Conservation (phyloP, 1,140 invertebrate species). For the Drosophila kurseongensis region DNA sequence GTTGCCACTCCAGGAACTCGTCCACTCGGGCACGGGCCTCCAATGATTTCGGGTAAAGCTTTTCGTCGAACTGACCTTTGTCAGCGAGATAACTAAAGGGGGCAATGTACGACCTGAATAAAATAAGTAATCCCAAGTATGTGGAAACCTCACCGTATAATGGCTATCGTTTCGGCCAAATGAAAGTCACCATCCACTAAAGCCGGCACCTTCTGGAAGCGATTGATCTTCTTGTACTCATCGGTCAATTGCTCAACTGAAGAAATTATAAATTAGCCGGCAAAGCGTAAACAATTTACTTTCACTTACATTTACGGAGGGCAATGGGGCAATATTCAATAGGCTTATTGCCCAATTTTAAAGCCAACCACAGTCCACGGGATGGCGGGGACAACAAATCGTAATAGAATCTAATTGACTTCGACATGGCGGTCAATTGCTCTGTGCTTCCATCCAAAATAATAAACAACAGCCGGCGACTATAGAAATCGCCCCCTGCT, state of each 20-base stretch:
- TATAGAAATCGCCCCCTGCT: slow-evolving; percentile 1
- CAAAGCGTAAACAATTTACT: not conserved
- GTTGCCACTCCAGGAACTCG: slow-evolving; percentile 95
- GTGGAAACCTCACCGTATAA: slow-evolving; percentile 85
- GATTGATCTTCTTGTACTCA: slow-evolving; percentile 90
- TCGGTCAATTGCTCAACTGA: slow-evolving; percentile 90
- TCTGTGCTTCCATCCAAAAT: not conserved
- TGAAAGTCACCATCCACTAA: slow-evolving; percentile 91
- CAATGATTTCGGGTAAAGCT: slow-evolving; percentile 90
- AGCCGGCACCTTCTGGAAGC: slow-evolving; percentile 91
- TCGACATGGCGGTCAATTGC: slow-evolving; percentile 20
- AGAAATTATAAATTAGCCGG: not conserved
- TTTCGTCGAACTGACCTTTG: slow-evolving; percentile 85
- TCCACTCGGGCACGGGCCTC: slow-evolving; percentile 90
- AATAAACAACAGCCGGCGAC: slow-evolving; percentile 17
- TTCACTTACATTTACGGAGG: slow-evolving; percentile 86
- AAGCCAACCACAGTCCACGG: slow-evolving; percentile 89
- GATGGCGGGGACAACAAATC: slow-evolving; percentile 92
- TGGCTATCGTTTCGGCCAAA: slow-evolving; percentile 90
- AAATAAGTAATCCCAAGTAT: not conserved
- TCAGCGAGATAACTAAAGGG: slow-evolving; percentile 65
- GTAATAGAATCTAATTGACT: slow-evolving; percentile 88
- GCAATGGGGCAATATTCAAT: slow-evolving; percentile 87
- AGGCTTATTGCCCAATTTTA: slow-evolving; percentile 87
- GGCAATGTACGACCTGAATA: not conserved